These are phyloP conservation scores for Drepana falcataria DNA, from an alignment of 2,888 invertebrate genomes.

Conservation along the genomic window DNA sequence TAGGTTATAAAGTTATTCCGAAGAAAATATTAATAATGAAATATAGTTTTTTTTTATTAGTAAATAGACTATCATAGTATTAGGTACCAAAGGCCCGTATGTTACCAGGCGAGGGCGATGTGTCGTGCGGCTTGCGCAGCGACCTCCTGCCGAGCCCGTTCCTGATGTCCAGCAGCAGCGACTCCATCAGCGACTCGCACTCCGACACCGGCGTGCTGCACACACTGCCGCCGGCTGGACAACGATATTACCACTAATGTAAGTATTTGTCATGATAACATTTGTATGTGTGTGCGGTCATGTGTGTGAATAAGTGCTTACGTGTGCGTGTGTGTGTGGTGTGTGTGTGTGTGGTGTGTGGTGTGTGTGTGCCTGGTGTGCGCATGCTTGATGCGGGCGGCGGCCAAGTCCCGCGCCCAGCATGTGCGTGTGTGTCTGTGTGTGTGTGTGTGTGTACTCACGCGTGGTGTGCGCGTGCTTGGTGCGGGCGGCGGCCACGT, in stretches of 20 bases:
- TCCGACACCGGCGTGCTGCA: constrained; percentile 87
- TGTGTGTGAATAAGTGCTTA: neutral
- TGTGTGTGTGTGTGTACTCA: no score
- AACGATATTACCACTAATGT: neutral
- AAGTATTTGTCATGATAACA: no score
- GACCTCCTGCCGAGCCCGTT: constrained; percentile 80
- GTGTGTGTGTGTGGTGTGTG: neutral
- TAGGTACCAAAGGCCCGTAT: neutral
- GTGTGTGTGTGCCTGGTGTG: no score
- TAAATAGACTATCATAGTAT: no score
- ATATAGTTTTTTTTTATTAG: no score
- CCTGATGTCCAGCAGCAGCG: constrained; percentile 86
- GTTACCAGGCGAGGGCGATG: constrained; percentile 64
- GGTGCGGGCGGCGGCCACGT: no score
- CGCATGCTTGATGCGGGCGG: no score
- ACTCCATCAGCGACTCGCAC: constrained; percentile 85
- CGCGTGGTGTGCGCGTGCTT: no score
- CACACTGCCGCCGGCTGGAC: constrained; percentile 68
- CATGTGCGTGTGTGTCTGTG: no score
- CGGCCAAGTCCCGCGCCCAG: no score
- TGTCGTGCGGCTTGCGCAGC: constrained; percentile 51
- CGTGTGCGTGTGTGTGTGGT: neutral
- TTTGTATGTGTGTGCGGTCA: neutral
- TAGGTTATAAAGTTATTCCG: no score
- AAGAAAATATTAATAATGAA: no score